Base-by-base conservation (phyloP, 2,113 vertebrate species). In the Thunnus thynnus region DNA sequence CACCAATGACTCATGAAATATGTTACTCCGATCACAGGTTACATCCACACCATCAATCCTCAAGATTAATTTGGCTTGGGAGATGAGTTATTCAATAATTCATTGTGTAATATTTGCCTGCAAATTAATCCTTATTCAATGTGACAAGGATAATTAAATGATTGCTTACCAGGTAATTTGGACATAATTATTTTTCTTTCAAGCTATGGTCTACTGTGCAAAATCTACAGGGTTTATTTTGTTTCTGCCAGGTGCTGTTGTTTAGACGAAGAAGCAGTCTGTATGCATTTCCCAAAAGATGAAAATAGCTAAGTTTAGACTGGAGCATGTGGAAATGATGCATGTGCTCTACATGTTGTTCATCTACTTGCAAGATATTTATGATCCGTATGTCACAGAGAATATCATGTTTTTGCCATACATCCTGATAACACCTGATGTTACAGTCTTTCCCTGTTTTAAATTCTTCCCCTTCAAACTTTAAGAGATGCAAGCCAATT, bases 21-120 rank as follows among this genome's bases (percentile, higher is more conserved):
- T 76, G 83, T 82, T 84, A 27, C 83, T 81, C 81, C 46, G 25
- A 91, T 91, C 83, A 80, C 85, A 88, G 88, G 92, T 92, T 89
- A 89, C 82, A 85, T 88, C 84, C 89, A 87, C 91, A 86, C 75
- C 90, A 93, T 94, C 89, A 91, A 91, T 94, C 89, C 84, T 88
- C 86, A 83, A 91, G 89, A 93, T 91, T 93, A 88, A 94, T 94
- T 89, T 87, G 90, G 82, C 88, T 86, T 70, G 80, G 89, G 86
- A 91, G 89, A 92, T 88, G 88, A 89, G 83, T 90, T 94, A 86
- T 85, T 95, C 78, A 93, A 94, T 95, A 93, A 95, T 94, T 94
- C 85, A 94, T 90, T 84, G 83, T 88, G 92, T 93, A 92, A 95
- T 91, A 93, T 91, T 92, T 92, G 76, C 85, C 78, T 74, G 87